Conservation (phyloP, 2,797 vertebrate genomes). For the Diplodus puntazzo region DNA sequence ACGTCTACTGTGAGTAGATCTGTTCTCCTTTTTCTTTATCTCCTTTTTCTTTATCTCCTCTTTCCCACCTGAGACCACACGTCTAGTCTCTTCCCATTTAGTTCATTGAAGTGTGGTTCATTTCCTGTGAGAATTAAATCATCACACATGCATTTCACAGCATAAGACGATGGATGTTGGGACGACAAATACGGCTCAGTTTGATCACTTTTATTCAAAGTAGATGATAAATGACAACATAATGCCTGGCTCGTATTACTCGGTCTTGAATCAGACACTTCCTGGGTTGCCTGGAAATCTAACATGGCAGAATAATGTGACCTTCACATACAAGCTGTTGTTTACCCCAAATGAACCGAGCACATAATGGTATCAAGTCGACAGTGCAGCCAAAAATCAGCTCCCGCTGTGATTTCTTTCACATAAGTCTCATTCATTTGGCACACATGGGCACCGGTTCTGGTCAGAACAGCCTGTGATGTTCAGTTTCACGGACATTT, state of each 20-base stretch:
- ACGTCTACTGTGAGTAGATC: constrained; percentile 93
- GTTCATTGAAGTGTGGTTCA: background rate
- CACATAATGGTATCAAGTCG: background rate
- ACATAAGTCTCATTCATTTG: background rate
- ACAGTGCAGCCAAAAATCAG: background rate
- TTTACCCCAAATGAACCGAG: background rate
- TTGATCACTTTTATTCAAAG: background rate
- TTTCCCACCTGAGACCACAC: background rate
- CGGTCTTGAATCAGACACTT: background rate
- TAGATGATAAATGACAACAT: background rate
- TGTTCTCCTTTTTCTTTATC: background rate
- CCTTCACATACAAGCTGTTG: constrained; percentile 6
- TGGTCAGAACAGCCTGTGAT: background rate
- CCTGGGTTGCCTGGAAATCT: background rate
- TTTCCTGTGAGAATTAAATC: constrained; percentile 1
- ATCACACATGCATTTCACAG: background rate
- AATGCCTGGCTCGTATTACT: background rate
- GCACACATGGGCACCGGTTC: background rate
- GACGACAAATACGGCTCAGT: background rate
- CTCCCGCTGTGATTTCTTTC: background rate
- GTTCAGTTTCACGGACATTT: background rate
- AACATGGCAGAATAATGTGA: background rate
- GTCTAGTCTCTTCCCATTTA: background rate
- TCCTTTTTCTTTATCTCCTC: background rate
- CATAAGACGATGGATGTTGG: background rate